Evolutionary conservation across 2,888 invertebrate species (phyloP), one percentile per base, ranked within the genome.

Genomic region (Phalera bucephala): DNA sequence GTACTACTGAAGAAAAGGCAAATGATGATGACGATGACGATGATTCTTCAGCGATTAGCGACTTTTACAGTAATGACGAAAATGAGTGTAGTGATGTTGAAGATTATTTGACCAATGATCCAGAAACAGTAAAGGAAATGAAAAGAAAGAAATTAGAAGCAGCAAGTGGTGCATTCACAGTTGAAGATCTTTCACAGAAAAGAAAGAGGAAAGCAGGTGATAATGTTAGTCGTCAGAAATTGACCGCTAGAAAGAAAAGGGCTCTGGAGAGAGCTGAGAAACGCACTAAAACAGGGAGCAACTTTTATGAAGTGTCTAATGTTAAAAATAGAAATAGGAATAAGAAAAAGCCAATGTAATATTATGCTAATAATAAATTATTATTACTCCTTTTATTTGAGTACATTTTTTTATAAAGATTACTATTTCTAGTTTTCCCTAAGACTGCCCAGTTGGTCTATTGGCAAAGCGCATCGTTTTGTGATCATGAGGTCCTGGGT

Each of bases 301-400:
- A 97, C 81, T 97, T 97, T 73, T 97, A 97, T 78, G 96, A 96
- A 91, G 93, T 94, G 17, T 91, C 95, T 6, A 97, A 97, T 90
- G 97, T 97, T 33, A 97, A 97, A 76, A 97, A 97, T 79, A 93
- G 94, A 55, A 96, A 95, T 82, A 93, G 95, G 49, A 92, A 92
- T 71, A 94, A 93, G 70, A 95, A 92, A 60, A 91, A 80, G 57
- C 57, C 59, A 51, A 35, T 45, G n/a, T 71, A 50, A 58, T 38
- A 45, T 35, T 14, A 7, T 20, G 38, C 43, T 14, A n/a, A 10
- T 12, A 20, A 13, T 32, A 19, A 12, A 21, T n/a, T 17, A 15
- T 33, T 35, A 14, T 14, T 14, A 5, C 3, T 17, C 5, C 5
- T 17, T n/a, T n/a, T n/a, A n/a, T n/a, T n/a, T n/a, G n/a, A n/a